Evolutionary conservation across 2,888 invertebrate species (phyloP).

Genomic region (Palloptera scutellata): DNA sequence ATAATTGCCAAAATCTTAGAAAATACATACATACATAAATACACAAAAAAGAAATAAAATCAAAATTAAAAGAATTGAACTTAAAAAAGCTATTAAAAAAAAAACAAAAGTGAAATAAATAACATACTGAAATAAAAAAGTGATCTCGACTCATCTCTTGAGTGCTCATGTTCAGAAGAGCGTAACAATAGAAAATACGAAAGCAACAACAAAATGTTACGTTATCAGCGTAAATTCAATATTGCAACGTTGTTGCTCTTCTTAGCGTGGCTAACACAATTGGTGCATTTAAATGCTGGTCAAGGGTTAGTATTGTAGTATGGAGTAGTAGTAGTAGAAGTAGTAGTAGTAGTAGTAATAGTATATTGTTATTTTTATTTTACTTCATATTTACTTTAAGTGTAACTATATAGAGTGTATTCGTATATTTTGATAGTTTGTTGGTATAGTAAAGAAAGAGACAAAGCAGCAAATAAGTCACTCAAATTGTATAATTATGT

Average conservation of each 20-base stretch:
- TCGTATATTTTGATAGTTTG: too few species aligned
- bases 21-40: background rate
- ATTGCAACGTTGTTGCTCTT: conserved; percentile 30
- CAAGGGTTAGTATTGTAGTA: conserved; percentile 42
- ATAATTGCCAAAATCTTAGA: conserved; percentile 1
- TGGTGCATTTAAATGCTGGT: conserved; percentile 39
- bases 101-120: conserved; percentile 26
- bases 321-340: background rate
- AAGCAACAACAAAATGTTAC: conserved; percentile 29
- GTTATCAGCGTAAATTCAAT: conserved; percentile 29
- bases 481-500: too few species aligned
- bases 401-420: too few species aligned
- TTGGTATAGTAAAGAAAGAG: too few species aligned
- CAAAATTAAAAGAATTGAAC: background rate
- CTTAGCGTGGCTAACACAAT: conserved; percentile 35
- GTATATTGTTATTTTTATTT: too few species aligned
- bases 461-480: too few species aligned
- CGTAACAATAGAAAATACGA: conserved; percentile 33
- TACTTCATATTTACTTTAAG: too few species aligned
- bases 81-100: background rate
- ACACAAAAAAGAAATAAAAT: background rate
- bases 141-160: too few species aligned
- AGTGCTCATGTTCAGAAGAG: conserved; percentile 28
- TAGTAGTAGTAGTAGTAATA: background rate
- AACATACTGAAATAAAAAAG: conserved; percentile 1